Evolutionary conservation across 2,888 invertebrate species (phyloP), one percentile per base, ranked within the genome.

Genomic region (Formica aserva): DNA sequence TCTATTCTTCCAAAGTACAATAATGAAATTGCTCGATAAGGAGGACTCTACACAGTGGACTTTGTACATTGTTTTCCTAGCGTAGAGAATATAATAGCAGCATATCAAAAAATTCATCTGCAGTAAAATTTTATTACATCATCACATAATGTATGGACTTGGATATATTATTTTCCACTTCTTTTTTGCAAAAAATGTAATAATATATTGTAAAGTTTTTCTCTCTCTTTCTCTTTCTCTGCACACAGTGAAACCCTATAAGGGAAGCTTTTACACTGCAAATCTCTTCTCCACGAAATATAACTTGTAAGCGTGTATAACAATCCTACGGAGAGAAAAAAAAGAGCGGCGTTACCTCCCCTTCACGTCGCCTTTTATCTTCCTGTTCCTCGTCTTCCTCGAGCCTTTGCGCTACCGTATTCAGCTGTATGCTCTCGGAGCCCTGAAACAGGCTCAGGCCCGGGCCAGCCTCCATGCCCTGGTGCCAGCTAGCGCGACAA

Each of bases 381-480:
- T 97, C 97, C 86, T 96, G 97, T 91, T 97, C 97, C 91, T 96
- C 96, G 90, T 97, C 97, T 86, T 97, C 96, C 80, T 96, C 95
- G 76, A 96, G 95, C 85, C 96, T 95, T 92, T 97, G 96, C 66
- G 96, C 95, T 90, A 96, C 96, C 84, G 96, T 96, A 93, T 97
- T 96, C 88, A 97, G 95, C 89, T 96, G 96, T 87, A 97, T 96
- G 91, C 96, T 96, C 45, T 96, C 96, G 45, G 96, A 96, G 85
- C 96, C 97, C 95, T 97, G 96, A 92, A 97, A 97, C 90, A 97
- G 95, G 95, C 97, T 97, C 95, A 96, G 95, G 69, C 97, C 97
- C 69, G 97, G 97, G 35, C 95, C 96, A 22, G 78, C 18, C 88
- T 94, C 94, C 93, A 94, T 94, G 75, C 92, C 93, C 78, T 22